Percentiles rank a stretch among this genome's conserved stretches.
phyloP scores from a whole-genome alignment of 2,797 vertebrate species.

The Ataeniobius toweri region DNA sequence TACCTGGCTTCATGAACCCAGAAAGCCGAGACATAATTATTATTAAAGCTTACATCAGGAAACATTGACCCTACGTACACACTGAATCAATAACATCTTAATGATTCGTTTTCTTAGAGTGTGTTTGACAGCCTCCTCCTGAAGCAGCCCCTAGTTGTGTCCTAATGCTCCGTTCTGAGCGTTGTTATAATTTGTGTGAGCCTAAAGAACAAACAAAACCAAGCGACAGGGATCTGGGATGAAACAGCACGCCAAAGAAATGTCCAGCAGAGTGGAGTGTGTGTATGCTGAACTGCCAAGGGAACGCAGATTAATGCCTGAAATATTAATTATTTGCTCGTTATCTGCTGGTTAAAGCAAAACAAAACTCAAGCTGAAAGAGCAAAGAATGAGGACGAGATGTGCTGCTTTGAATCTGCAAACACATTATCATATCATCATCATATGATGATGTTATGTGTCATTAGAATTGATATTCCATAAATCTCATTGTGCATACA shows the following conservation, averaged over 20 bases:
- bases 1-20: conserved; percentile 8
- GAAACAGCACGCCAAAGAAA: conserved; percentile 31
- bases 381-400: neutral
- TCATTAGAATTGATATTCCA: neutral
- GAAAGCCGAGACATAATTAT: conserved; percentile 21
- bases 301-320: conserved; percentile 55
- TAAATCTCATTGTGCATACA: neutral
- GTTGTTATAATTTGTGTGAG: conserved; percentile 27
- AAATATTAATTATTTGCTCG: conserved; percentile 66
- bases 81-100: conserved; percentile 23
- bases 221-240: conserved; percentile 31
- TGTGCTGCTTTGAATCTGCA: neutral
- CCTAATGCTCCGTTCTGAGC: neutral
- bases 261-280: conserved; percentile 32
- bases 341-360: conserved; percentile 48
- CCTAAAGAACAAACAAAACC: conserved; percentile 49
- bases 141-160: conserved; percentile 7
- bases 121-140: conserved; percentile 20
- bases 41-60: neutral
- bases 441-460: neutral
- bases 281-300: conserved; percentile 64
- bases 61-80: conserved; percentile 10
- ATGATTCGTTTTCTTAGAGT: conserved; percentile 29
- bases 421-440: neutral
- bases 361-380: conserved; percentile 40